Base-by-base conservation (phyloP, 2,113 vertebrate species). In the Cacatua alba region DNA sequence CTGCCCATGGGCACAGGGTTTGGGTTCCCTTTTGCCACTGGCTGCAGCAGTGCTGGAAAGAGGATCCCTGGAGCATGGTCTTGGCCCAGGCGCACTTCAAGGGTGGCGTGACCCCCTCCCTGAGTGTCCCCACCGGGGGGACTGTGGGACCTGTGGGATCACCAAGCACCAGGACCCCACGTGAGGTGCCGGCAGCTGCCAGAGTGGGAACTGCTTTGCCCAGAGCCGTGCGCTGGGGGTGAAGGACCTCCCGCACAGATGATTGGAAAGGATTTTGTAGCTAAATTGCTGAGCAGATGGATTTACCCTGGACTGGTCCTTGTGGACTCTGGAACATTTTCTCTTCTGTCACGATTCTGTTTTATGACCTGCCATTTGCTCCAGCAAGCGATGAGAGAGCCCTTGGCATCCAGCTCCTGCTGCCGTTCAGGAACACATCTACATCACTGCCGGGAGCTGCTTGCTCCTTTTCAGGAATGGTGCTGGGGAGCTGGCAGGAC, bases 211-310 rank as follows among this genome's bases (percentile, higher is more conserved):
- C 18, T 2, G 25, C 92, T 76, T 9, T 72, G 92, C 26, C 63
- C n/a, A 6, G 44, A 49, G 52, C 85, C 4, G 4, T 6, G 1
- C 2, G 2, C 20, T 6, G 74, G 67, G 74, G 76, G 35, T 24
- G 72, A 86, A 31, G 68, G 86, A 67, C 80, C 83, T 51, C 3
- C 81, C 25, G 51, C 91, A 49, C 4, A 18, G 94, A 44, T 74
- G 64, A 52, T 51, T 94, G 94, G 82, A 67, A 88, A 81, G 92
- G 74, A 79, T 93, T 97, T 89, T 87, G 94, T 82, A 83, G 91
- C 78, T 91, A 86, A 96, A 89, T 79, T 95, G 97, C 96, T 96
- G 96, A 97, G 95, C 94, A 95, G 95, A 94, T 96, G 95, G 82
- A 95, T 96, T 95, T 91, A 93, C 87, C 94, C 92, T 96, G 90